phyloP scores from a whole-genome alignment of 53 echinoderm and acorn worm genomes.

The Apostichopus leukothele region DNA sequence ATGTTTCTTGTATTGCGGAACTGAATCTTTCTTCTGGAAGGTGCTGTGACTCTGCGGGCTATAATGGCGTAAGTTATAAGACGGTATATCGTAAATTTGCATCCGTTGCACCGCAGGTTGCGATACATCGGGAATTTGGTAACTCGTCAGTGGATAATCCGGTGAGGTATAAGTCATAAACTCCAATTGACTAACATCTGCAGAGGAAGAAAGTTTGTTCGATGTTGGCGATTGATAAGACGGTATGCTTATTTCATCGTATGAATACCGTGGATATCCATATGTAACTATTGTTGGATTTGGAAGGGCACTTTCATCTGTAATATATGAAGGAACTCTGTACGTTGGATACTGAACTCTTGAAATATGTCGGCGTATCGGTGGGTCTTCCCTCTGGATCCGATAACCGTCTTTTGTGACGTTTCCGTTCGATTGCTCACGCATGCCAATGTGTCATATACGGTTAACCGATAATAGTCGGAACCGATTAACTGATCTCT shows the following conservation, averaged over 20 bases:
- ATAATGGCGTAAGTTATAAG: constrained; percentile 4
- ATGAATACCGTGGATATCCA: neutral
- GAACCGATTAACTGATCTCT: too few species aligned
- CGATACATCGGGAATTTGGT: neutral
- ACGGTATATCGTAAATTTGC: neutral
- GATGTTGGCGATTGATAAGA: neutral
- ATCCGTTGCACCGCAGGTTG: neutral
- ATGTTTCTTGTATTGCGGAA: neutral
- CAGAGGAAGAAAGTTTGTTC: neutral
- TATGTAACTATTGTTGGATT: neutral
- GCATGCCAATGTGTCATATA: neutral
- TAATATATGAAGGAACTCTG: neutral
- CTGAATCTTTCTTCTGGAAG: neutral
- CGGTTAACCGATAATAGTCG: neutral
- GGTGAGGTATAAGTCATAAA: neutral
- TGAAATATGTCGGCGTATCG: neutral
- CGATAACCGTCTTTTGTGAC: neutral
- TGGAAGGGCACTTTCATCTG: neutral
- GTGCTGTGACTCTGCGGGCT: neutral
- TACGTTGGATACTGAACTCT: constrained; percentile 1
- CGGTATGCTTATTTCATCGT: neutral
- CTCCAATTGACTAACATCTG: neutral
- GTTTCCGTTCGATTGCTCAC: neutral
- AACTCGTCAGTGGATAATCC: constrained; percentile 1
- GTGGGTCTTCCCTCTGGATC: neutral